A percentile compares a stretch with the other conserved stretches of the same genome.
phyloP scores from a whole-genome alignment of 2,888 invertebrate genomes.

The Mesopsocus fuscifrons region DNA sequence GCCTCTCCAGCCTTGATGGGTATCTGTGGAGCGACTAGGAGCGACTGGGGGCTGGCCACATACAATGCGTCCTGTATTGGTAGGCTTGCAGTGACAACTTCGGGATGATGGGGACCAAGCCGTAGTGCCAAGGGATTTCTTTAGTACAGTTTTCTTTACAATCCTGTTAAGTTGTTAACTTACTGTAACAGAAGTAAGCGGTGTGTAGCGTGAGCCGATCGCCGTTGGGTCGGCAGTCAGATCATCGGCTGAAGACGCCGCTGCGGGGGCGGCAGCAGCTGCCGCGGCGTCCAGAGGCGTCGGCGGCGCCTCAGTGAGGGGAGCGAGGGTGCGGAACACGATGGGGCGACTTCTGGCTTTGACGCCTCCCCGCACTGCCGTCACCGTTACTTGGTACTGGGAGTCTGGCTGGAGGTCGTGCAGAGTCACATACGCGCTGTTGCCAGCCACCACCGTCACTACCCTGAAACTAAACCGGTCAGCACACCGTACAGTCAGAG shows the following conservation, averaged over 20 bases:
- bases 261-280: not conserved
- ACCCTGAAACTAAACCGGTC: constrained; percentile 96
- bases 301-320: not conserved
- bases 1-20: too few relatives aligned
- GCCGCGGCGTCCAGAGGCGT: not conserved
- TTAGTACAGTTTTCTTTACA: too few relatives aligned
- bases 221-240: constrained; percentile 4
- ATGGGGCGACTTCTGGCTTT: constrained; percentile 71
- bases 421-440: constrained; percentile 68
- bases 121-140: too few relatives aligned
- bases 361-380: constrained; percentile 55
- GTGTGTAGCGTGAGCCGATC: constrained; percentile 1
- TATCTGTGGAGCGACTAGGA: too few relatives aligned
- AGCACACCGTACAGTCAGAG: too few relatives aligned
- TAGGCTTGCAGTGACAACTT: too few relatives aligned
- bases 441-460: constrained; percentile 76
- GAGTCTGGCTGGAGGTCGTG: constrained; percentile 68
- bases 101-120: too few relatives aligned
- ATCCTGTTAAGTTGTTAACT: too few relatives aligned
- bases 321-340: constrained; percentile 56
- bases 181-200: constrained; percentile 8
- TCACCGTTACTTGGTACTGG: constrained; percentile 72
- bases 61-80: too few relatives aligned
- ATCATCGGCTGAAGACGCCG: not conserved
- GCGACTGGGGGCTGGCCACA: too few relatives aligned